Conservation (phyloP, 1,140 invertebrate genomes). For the Drosophila pandora region DNA sequence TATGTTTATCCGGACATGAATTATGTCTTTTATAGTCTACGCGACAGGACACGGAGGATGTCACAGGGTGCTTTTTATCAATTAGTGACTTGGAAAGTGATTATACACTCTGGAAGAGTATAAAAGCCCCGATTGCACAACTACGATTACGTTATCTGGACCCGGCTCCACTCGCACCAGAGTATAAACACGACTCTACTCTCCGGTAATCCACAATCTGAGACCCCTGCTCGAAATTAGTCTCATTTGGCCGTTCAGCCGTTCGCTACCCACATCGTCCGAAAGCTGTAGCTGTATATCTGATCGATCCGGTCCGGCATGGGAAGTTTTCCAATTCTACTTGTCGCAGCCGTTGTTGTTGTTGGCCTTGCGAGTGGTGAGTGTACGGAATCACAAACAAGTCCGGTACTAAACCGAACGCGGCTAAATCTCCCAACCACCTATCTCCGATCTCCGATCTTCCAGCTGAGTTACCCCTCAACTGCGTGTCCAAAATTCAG, state of each 20-base stretch:
- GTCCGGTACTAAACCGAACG: conserved; percentile 33
- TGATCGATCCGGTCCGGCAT: conserved; percentile 51
- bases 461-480: conserved; percentile 38
- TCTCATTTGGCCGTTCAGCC: conserved; percentile 27
- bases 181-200: conserved; percentile 10
- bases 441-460: conserved; percentile 3
- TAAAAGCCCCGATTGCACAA: conserved; percentile 11
- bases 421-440: not conserved
- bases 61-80: too few relatives aligned
- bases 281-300: conserved; percentile 22
- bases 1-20: too few relatives aligned
- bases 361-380: conserved; percentile 61
- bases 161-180: conserved; percentile 11
- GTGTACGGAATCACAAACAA: conserved; percentile 40
- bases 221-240: conserved; percentile 11
- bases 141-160: conserved; percentile 44
- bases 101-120: not conserved
- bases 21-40: too few relatives aligned
- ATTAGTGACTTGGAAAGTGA: not conserved
- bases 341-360: conserved; percentile 34
- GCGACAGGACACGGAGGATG: too few relatives aligned
- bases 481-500: conserved; percentile 43
- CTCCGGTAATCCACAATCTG: conserved; percentile 27
- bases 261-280: conserved; percentile 9
- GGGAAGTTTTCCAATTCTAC: conserved; percentile 44